Evolutionary conservation across 2,113 vertebrate species (phyloP).

Genomic region (Galemys pyrenaicus): DNA sequence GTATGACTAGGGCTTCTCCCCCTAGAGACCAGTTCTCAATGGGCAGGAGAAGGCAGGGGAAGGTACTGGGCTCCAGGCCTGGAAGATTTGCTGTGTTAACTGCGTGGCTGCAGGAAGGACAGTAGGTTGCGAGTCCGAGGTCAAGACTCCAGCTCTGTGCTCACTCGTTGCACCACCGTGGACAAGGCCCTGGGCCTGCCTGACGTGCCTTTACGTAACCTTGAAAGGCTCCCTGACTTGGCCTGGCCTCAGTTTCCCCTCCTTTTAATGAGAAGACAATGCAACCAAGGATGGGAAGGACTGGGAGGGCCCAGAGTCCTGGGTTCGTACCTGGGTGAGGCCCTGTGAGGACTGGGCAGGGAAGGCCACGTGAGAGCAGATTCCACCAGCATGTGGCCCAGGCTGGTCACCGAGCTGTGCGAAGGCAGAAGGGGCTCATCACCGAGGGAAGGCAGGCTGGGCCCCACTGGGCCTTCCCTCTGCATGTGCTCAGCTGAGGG

Average conservation of each 20-base stretch:
- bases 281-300: background rate
- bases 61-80: background rate
- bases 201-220: background rate
- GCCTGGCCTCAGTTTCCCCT: background rate
- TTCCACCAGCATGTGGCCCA: conserved; percentile 90
- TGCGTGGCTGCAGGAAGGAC: background rate
- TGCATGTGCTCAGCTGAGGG: background rate
- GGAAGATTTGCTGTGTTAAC: background rate
- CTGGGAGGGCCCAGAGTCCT: background rate
- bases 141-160: background rate
- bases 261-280: background rate
- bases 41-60: background rate
- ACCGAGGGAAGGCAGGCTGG: background rate
- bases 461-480: background rate
- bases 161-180: background rate
- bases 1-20: background rate
- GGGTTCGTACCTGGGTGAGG: conserved; percentile 77
- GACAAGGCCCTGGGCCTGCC: background rate
- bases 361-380: conserved; percentile 78
- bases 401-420: conserved; percentile 84
- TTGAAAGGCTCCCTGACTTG: background rate
- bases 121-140: background rate
- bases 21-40: background rate
- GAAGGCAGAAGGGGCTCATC: background rate
- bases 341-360: background rate